Conservation (phyloP, 2,113 vertebrate species). For the Trematomus loennbergii region DNA sequence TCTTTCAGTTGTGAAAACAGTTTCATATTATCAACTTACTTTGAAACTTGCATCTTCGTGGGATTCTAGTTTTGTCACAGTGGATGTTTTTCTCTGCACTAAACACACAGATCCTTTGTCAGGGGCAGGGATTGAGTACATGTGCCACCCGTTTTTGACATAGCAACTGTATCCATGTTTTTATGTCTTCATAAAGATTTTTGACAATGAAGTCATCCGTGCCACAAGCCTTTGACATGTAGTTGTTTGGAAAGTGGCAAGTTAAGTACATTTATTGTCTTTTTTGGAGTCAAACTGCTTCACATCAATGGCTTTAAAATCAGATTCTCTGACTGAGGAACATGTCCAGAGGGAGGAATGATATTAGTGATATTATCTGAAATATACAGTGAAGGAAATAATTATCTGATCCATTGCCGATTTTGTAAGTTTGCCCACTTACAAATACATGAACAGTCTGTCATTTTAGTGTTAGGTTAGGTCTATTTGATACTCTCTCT, state of each 20-base stretch:
- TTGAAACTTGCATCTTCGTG: background rate
- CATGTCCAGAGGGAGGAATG: background rate
- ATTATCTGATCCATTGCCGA: no score
- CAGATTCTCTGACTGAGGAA: background rate
- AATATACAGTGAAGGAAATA: background rate
- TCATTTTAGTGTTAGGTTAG: no score
- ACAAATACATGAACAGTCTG: no score
- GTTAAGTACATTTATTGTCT: slow-evolving; percentile 51
- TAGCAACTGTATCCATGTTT: slow-evolving; percentile 68
- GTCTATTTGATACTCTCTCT: no score
- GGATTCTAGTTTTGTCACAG: background rate
- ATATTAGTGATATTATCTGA: background rate
- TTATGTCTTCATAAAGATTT: slow-evolving; percentile 61
- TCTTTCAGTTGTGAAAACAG: background rate
- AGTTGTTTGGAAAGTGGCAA: slow-evolving; percentile 57
- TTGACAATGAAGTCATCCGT: slow-evolving; percentile 65
- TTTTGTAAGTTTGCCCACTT: no score
- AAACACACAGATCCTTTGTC: background rate
- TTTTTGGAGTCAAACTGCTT: slow-evolving; percentile 45
- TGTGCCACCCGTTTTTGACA: slow-evolving; percentile 46
- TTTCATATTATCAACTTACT: background rate
- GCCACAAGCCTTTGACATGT: slow-evolving; percentile 34
- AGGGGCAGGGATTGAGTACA: background rate
- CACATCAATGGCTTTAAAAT: slow-evolving; percentile 8
- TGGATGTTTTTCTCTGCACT: slow-evolving; percentile 30